Evolutionary conservation across 2,888 invertebrate genomes (phyloP), one percentile per base, ranked within the genome.

Genomic region (Megaustenia siamemsis): DNA sequence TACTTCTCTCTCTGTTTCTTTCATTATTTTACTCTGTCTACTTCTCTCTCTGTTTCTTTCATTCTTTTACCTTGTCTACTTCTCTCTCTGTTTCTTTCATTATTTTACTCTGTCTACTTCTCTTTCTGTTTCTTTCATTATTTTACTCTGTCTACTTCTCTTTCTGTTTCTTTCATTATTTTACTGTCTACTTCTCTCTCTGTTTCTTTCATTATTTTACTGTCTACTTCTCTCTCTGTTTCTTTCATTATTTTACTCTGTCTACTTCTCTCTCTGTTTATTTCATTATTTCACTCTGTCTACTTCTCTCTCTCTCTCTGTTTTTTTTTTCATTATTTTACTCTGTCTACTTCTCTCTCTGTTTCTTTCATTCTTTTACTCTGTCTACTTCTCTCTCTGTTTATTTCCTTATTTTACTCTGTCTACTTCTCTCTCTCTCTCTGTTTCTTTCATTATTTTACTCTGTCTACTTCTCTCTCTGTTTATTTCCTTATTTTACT

Each of bases 341-440:
- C 45, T 45, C 12, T 12, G 6, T 45, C 45, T 45, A 10, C 45
- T 45, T 45, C 12, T 71, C 8, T 28, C 8, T 71, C 38, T 38
- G 6, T 21, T 38, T 38, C 5, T 38, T 38, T 38, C 21, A 21
- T 43, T 40, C 28, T 28, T 45, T 28, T 40, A 21, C 43, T 43
- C 18, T 15, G 1, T 43, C 43, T 28, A 2, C 21, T 43, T 15
- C 43, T 73, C 15, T 38, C 40, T 73, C 73, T 73, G 24, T 73
- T 24, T 38, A 18, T 73, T 43, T 73, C 40, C 10, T 43, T 73
- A n/a, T 73, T 43, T 73, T 24, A 40, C 40, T 73, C 73, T 73
- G 24, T 38, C 40, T 73, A 38, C 43, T 43, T 73, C 40, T 73
- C 40, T 73, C 73, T 73, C 40, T 38, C 40, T 73, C 40, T 73